These are phyloP conservation scores for Pseudorhombus dupliciocellatus DNA, from an alignment of 2,113 vertebrate species.

Conservation along the genomic window DNA sequence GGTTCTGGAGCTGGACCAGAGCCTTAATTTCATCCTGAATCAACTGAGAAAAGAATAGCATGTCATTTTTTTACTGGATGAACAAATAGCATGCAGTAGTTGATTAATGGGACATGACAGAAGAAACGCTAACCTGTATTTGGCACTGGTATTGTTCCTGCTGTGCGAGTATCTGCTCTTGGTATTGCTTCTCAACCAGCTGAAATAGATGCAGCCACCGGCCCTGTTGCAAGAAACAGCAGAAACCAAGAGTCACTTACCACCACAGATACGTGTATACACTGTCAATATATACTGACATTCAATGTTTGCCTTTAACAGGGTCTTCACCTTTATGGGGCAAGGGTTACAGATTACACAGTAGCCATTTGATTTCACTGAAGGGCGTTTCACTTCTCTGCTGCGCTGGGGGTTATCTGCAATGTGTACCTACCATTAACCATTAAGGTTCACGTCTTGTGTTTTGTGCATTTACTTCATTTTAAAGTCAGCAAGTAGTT, in stretches of 20 bases:
- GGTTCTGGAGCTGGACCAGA: conserved; percentile 86
- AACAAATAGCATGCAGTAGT: neutral
- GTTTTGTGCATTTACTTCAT: too few relatives aligned
- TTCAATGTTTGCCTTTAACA: neutral
- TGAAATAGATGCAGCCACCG: conserved; percentile 92
- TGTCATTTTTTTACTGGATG: neutral
- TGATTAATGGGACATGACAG: neutral
- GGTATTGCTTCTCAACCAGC: conserved; percentile 93
- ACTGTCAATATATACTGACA: neutral
- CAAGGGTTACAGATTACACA: too few relatives aligned
- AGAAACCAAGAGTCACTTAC: neutral
- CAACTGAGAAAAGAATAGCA: conserved; percentile 75
- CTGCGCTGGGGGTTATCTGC: too few relatives aligned
- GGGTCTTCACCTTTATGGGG: too few relatives aligned
- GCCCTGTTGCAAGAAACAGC: conserved; percentile 77
- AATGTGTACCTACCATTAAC: too few relatives aligned
- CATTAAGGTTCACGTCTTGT: too few relatives aligned
- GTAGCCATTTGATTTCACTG: too few relatives aligned
- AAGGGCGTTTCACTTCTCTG: too few relatives aligned
- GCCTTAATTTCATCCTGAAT: conserved; percentile 95
- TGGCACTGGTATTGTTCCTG: conserved; percentile 94
- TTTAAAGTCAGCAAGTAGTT: too few relatives aligned
- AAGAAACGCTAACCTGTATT: conserved; percentile 83
- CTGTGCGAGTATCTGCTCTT: conserved; percentile 91
- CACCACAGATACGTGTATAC: neutral